These are phyloP conservation scores for Panzeria rudis DNA, from an alignment of 2,888 invertebrate species.

Conservation along the genomic window DNA sequence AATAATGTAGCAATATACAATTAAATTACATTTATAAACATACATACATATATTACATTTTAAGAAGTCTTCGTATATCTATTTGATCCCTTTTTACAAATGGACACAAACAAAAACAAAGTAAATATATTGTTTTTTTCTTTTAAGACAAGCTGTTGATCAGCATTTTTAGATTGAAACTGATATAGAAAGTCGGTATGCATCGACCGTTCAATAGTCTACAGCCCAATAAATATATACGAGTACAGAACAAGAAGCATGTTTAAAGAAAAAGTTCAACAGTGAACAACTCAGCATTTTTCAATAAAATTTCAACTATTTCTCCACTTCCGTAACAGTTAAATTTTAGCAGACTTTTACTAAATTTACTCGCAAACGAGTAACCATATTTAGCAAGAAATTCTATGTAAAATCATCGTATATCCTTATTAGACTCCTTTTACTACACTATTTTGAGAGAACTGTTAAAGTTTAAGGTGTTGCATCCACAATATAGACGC, in stretches of 20 bases:
- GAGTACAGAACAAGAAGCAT: neutral
- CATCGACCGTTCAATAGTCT: conserved; percentile 43
- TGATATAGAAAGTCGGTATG: conserved; percentile 21
- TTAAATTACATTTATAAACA: conserved; percentile 2
- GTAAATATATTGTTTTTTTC: neutral
- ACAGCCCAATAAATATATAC: conserved; percentile 6
- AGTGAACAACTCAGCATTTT: neutral
- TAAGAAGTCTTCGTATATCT: conserved; percentile 59
- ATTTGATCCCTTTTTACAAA: conserved; percentile 68
- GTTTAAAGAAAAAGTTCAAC: neutral
- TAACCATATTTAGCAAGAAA: too few species aligned
- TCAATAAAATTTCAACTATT: neutral
- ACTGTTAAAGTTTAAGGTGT: too few species aligned
- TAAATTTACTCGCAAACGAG: too few species aligned
- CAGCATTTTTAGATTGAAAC: conserved; percentile 62
- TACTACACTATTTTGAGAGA: too few species aligned
- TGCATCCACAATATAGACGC: too few species aligned
- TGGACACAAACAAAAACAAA: conserved; percentile 42
- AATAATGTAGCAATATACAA: conserved; percentile 20
- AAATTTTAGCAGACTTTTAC: too few species aligned
- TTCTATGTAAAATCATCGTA: too few species aligned
- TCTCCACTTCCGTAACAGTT: too few species aligned
- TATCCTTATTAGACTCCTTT: too few species aligned
- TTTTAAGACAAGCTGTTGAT: conserved; percentile 67
- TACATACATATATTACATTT: conserved; percentile 37